Conservation (phyloP, 1,140 invertebrate genomes). For the Procambarus clarkii region DNA sequence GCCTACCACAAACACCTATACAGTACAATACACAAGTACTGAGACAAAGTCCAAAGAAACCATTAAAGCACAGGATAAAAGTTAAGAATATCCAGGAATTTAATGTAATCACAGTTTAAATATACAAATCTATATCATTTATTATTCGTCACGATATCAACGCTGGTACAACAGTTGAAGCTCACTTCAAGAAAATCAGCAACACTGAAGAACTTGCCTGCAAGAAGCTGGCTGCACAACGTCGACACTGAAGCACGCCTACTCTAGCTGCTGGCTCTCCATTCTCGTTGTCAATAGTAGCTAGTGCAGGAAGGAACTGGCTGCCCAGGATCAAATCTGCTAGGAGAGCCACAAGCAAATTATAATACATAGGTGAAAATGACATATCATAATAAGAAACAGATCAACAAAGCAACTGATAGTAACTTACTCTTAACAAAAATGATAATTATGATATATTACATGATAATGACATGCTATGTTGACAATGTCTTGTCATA, state of each 20-base stretch:
- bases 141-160: too few species aligned
- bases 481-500: too few species aligned
- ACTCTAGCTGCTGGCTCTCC: constrained; percentile 42
- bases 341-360: constrained; percentile 20
- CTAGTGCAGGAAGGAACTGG: constrained; percentile 62
- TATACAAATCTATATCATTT: too few species aligned
- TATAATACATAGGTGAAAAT: neutral
- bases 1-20: too few species aligned
- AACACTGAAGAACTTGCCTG: constrained; percentile 11
- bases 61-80: too few species aligned
- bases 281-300: constrained; percentile 47
- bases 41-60: too few species aligned
- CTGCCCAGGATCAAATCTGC: constrained; percentile 65
- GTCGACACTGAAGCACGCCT: constrained; percentile 54
- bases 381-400: neutral
- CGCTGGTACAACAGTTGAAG: too few species aligned
- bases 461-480: neutral
- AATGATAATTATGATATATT: neutral
- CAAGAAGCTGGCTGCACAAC: constrained; percentile 50
- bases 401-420: neutral
- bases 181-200: too few species aligned
- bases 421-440: too few species aligned
- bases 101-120: too few species aligned
- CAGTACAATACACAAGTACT: too few species aligned
- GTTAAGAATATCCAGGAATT: too few species aligned